Conservation (phyloP, 2,888 invertebrate species). For the Ashinkailepas kermadecensis region DNA sequence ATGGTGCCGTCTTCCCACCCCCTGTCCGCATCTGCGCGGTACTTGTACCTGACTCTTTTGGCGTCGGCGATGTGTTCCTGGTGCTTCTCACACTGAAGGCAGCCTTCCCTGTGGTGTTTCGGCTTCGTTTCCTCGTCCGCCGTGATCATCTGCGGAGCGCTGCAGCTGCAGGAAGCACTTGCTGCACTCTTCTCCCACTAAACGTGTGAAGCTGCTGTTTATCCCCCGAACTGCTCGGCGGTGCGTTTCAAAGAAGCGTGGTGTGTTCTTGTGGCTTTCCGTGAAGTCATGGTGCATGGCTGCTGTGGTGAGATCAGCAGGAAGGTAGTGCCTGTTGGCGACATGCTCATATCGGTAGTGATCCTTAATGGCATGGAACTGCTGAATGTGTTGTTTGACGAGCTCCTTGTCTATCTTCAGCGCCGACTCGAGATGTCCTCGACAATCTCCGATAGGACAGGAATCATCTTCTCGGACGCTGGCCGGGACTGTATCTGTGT, state of each 20-base stretch:
- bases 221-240: not conserved
- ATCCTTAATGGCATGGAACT: not conserved
- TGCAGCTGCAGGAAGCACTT: too few relatives aligned
- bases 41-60: not conserved
- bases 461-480: too few relatives aligned
- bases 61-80: not conserved
- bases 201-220: not conserved
- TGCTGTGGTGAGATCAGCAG: not conserved
- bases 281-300: not conserved
- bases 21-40: not conserved
- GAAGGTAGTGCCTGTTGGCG: not conserved
- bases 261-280: not conserved
- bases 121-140: too few relatives aligned
- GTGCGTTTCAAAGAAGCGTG: not conserved
- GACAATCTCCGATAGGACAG: too few relatives aligned
- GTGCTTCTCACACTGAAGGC: too few relatives aligned
- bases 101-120: too few relatives aligned
- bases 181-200: too few relatives aligned
- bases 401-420: not conserved
- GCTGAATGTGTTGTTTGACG: not conserved
- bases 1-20: not conserved
- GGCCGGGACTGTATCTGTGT: too few relatives aligned
- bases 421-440: not conserved
- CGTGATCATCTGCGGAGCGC: too few relatives aligned
- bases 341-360: not conserved